Base-by-base conservation (phyloP, 2,888 invertebrate species). In the Napeogenes inachia region DNA sequence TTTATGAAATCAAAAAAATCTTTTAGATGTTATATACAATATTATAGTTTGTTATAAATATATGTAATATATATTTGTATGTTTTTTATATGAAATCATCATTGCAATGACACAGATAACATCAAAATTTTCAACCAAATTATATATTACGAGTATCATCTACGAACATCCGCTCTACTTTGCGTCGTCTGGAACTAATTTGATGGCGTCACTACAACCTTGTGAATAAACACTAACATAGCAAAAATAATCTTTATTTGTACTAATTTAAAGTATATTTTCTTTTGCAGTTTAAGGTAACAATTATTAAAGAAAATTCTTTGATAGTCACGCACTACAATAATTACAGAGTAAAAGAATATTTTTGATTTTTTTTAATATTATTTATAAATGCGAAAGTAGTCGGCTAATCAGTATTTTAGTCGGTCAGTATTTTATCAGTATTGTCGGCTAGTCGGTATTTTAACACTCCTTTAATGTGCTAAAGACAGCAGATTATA, bases 151-250 rank as follows among this genome's bases (percentile, higher is more conserved):
- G 73, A 72, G 70, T 68, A 73, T 71, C 71, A 71, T 72, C 64
- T 69, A 67, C 60, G 42, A 72, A 77, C 81, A 79, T 85, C 85
- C 81, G 76, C 74, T 82, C 84, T 68, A 82, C 70, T 78, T 85
- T 70, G 70, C 67, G 71, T 71, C 77, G 75, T 78, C 79, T 84
- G 82, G 78, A 85, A 85, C 85, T 82, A 81, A 84, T 79, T 73
- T 67, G 72, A 72, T 76, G 75, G 75, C 77, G 71, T 74, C 76
- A 79, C 67, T 62, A 57, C 68, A 74, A 71, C 75, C 74, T 77
- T 76, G 73, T 66, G 38, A 46, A 54, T 45, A 46, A 10, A 13
- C n/a, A 60, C 21, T 38, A 5, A 42, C 13, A 35, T 60, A 13
- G 13, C 8, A 60, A 53, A 61, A 46, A 63, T 62, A 38, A 56